phyloP scores from a whole-genome alignment of 1,140 invertebrate genomes.

The Drosophila dunni region DNA sequence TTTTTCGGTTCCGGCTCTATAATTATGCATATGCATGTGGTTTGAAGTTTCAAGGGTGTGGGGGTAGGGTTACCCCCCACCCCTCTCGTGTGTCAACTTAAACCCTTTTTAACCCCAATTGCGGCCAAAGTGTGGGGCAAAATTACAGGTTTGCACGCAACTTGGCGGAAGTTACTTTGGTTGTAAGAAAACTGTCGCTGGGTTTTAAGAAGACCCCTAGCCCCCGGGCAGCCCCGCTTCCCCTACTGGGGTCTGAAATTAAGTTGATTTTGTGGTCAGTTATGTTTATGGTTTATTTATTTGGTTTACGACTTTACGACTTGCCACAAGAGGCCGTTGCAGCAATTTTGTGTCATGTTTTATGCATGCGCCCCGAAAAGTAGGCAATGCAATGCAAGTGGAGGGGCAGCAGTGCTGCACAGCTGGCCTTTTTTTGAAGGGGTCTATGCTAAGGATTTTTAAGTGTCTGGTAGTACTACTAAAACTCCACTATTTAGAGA shows the following conservation, averaged over 20 bases:
- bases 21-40: conserved; percentile 80
- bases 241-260: conserved; percentile 31
- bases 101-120: conserved; percentile 81
- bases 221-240: background rate
- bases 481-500: too few relatives aligned
- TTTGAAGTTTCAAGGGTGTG: background rate
- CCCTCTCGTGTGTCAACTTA: conserved; percentile 63
- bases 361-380: conserved; percentile 45
- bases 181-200: conserved; percentile 38
- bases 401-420: background rate
- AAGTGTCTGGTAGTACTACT: too few relatives aligned
- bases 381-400: conserved; percentile 24
- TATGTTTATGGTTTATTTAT: conserved; percentile 81
- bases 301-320: conserved; percentile 53
- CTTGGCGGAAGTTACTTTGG: conserved; percentile 66
- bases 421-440: too few relatives aligned
- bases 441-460: too few relatives aligned
- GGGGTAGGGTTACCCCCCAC: background rate
- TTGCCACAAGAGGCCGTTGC: conserved; percentile 4
- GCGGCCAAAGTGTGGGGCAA: conserved; percentile 4
- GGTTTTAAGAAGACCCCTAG: too few relatives aligned
- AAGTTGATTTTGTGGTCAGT: conserved; percentile 73
- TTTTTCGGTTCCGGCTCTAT: conserved; percentile 64
- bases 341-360: conserved; percentile 75
- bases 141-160: conserved; percentile 79